phyloP scores from a whole-genome alignment of 2,113 vertebrate species.

The Apus apus region DNA sequence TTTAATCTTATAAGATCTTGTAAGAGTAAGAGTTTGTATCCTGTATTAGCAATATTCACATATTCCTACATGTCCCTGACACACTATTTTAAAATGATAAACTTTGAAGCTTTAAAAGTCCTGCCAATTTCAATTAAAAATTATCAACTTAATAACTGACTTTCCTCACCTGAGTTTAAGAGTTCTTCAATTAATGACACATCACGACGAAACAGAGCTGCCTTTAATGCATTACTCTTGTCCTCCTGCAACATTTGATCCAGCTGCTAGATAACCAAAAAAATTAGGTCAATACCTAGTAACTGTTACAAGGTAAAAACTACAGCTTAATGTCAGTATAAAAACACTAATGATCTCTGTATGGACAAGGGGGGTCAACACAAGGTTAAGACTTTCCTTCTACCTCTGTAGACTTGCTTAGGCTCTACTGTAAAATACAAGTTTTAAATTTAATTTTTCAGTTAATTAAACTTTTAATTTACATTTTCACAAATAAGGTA shows the following conservation, averaged over 20 bases:
- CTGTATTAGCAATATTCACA: neutral
- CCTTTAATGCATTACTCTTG: constrained; percentile 79
- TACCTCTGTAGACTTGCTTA: neutral
- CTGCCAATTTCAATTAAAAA: neutral
- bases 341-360: neutral
- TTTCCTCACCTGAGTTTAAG: constrained; percentile 79
- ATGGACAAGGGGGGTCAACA: neutral
- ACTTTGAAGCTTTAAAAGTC: neutral
- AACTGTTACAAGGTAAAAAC: neutral
- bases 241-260: constrained; percentile 33
- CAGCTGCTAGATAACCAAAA: constrained; percentile 54
- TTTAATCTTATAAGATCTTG: neutral
- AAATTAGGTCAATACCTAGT: neutral
- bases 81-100: neutral
- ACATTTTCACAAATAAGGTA: neutral
- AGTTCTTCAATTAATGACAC: constrained; percentile 79
- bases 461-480: too few species aligned
- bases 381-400: neutral
- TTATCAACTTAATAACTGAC: neutral
- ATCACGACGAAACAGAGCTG: constrained; percentile 83
- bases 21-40: neutral
- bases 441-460: neutral
- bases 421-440: neutral
- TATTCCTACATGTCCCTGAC: neutral
- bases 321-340: neutral